These are phyloP conservation scores for Drepana arcuata DNA, from an alignment of 1,140 invertebrate species.

Conservation along the genomic window DNA sequence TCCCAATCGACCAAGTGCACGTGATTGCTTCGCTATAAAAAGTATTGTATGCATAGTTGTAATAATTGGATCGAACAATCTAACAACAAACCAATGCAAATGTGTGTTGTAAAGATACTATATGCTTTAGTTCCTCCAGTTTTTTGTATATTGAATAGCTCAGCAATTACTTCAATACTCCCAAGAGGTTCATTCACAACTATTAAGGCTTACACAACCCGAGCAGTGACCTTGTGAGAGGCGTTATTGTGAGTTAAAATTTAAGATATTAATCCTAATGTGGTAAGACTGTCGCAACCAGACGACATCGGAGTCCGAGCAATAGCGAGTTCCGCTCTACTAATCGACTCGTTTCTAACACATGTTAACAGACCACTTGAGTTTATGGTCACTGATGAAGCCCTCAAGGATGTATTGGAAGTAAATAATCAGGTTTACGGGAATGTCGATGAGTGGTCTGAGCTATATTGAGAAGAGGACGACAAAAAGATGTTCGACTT, in stretches of 20 bases:
- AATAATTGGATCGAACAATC: no score
- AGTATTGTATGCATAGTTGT: no score
- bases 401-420: neutral
- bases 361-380: constrained; percentile 14
- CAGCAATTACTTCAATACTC: neutral
- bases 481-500: neutral
- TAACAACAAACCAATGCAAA: neutral
- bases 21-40: no score
- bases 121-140: neutral
- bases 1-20: no score
- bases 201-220: neutral
- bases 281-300: constrained; percentile 36
- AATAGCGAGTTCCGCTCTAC: constrained; percentile 40
- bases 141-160: neutral
- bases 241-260: constrained; percentile 27
- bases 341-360: constrained; percentile 21
- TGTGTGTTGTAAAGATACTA: neutral
- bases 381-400: constrained; percentile 2
- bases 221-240: constrained; percentile 20
- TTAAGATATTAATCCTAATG: constrained; percentile 47
- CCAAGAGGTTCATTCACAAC: neutral
- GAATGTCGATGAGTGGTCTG: neutral
- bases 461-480: neutral
- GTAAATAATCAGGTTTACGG: neutral
- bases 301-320: constrained; percentile 37